phyloP scores from a whole-genome alignment of 53 echinoderm and acorn worm genomes.

The Stichopus horrens region DNA sequence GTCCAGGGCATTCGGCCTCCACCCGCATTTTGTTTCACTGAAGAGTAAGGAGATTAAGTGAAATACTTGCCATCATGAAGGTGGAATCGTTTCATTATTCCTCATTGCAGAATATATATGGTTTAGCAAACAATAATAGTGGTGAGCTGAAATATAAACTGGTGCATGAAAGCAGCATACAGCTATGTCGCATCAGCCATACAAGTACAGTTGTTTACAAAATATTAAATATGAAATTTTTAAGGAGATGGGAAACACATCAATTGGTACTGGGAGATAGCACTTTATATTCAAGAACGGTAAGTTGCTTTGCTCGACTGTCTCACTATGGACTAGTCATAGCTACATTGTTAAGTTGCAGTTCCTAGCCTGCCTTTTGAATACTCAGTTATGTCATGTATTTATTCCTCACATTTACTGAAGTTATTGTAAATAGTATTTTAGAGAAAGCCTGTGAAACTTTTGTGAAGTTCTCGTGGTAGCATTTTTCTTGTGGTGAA shows the following conservation, averaged over 20 bases:
- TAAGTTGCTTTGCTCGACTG: slow-evolving; percentile 51
- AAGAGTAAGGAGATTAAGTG: background rate
- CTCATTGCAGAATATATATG: slow-evolving; percentile 42
- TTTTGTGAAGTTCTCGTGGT: no score
- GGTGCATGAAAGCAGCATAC: slow-evolving; percentile 83
- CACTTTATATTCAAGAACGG: slow-evolving; percentile 86
- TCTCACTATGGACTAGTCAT: no score
- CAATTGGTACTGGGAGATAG: slow-evolving; percentile 86
- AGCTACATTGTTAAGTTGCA: no score
- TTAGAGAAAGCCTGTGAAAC: no score
- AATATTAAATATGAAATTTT: slow-evolving; percentile 88
- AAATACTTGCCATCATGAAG: slow-evolving; percentile 27
- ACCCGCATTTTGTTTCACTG: background rate
- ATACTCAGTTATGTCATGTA: no score
- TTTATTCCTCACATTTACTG: no score
- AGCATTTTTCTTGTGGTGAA: no score
- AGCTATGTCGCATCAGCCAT: slow-evolving; percentile 87
- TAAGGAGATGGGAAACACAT: slow-evolving; percentile 86
- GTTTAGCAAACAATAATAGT: slow-evolving; percentile 44
- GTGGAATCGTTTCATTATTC: slow-evolving; percentile 45
- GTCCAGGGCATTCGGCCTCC: background rate
- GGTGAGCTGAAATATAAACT: slow-evolving; percentile 93
- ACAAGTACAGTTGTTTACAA: slow-evolving; percentile 94
- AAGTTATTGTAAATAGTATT: no score
- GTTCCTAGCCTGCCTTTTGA: no score